phyloP scores from a whole-genome alignment of 1,140 invertebrate species.

The Achroia grisella region DNA sequence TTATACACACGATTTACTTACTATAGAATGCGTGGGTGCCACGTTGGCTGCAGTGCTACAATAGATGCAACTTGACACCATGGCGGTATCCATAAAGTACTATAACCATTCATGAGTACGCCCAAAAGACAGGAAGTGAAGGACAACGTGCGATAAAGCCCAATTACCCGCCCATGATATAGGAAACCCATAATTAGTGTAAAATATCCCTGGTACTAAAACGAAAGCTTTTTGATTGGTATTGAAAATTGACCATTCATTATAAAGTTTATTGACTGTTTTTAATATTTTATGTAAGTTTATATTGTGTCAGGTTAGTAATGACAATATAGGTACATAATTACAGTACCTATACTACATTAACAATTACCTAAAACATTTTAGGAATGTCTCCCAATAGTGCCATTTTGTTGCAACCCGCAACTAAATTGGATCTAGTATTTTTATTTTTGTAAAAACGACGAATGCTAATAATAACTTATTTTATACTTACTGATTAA shows the following conservation, averaged over 20 bases:
- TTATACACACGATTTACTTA: slow-evolving; percentile 13
- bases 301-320: too few species aligned
- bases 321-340: too few species aligned
- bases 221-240: slow-evolving; percentile 35
- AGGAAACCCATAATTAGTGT: slow-evolving; percentile 66
- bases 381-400: too few species aligned
- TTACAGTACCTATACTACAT: too few species aligned
- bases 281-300: too few species aligned
- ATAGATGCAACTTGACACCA: slow-evolving; percentile 54
- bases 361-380: too few species aligned
- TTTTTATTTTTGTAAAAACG: too few species aligned
- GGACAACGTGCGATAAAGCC: slow-evolving; percentile 55
- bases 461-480: too few species aligned
- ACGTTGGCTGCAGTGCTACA: slow-evolving; percentile 26
- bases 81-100: slow-evolving; percentile 19
- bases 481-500: too few species aligned
- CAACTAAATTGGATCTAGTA: too few species aligned
- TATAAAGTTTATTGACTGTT: too few species aligned
- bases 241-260: neutral
- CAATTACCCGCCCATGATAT: slow-evolving; percentile 65
- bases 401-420: too few species aligned
- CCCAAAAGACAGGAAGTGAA: slow-evolving; percentile 65
- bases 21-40: slow-evolving; percentile 43
- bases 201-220: slow-evolving; percentile 42
- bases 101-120: slow-evolving; percentile 16